Evolutionary conservation across 1,140 invertebrate species (phyloP), one percentile per base, ranked within the genome.

Genomic region (Drosophila leontia): DNA sequence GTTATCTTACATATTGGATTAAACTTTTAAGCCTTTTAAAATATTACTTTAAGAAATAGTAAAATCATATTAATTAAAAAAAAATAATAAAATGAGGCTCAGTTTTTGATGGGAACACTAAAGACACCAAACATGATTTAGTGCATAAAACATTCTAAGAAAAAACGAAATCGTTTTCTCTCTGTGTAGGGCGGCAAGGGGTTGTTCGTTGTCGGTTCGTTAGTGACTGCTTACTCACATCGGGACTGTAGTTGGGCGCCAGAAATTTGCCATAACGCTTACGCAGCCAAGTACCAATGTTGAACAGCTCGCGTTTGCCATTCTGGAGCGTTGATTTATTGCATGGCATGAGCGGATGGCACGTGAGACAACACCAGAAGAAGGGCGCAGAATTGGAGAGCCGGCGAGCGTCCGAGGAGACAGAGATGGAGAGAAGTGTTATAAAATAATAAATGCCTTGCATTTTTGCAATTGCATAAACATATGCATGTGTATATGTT

Each of bases 281-380:
- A 69, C 96, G 93, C 17, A 96, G 80, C 86, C 93, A 96, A 65
- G 94, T 82, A 35, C 96, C 96, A 77, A 94, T 93, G 79, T 95
- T 93, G 83, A 94, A 96, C 53, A 95, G 94, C 68, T 95, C 93
- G 50, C 93, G 80, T 93, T 95, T 95, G 48, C 96, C 96, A 82
- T 93, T 91, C 96, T 96, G 81, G 57, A 83, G 80, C 84, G 84
- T 88, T 88, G 85, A 90, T 90, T 90, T 90, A 90, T 90, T 85
- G 44, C 85, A 90, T 71, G 78, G 70, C 70, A 72, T 72, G 75
- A 80, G 61, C 69, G 77, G 77, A 80, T 82, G 83, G 75, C 76
- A 87, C 76, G 83, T 87, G 83, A 82, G 76, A 79, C 79, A 87
- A 80, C 79, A 72, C 42, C 55, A 67, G 61, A 32, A 23, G 6